Conservation (phyloP, 2,797 vertebrate genomes). For the Pagetopsis macropterus region DNA sequence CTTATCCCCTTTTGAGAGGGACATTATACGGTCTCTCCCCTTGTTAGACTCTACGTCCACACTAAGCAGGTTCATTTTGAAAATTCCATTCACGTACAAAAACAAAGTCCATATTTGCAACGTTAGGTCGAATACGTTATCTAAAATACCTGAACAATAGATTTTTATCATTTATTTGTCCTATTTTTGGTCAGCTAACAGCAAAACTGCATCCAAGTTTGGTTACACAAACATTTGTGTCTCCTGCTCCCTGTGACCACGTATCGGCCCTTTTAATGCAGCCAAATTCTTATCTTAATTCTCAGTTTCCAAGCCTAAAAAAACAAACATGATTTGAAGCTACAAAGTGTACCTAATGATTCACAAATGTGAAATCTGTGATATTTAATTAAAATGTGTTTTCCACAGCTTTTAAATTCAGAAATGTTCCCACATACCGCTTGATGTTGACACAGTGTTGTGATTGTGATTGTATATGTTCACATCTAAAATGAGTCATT, state of each 20-base stretch:
- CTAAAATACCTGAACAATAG: background rate
- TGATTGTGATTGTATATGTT: background rate
- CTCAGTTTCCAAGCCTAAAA: background rate
- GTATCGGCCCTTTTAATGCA: background rate
- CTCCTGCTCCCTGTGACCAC: constrained; percentile 4
- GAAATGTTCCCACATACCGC: background rate
- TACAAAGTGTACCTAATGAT: background rate
- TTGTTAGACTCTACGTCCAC: background rate
- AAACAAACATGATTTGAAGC: too few relatives aligned
- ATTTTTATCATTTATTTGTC: background rate
- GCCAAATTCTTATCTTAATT: background rate
- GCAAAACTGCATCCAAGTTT: background rate
- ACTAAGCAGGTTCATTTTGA: constrained; percentile 4
- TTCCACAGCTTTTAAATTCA: background rate
- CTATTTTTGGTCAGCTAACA: background rate
- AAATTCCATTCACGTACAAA: background rate
- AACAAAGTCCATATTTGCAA: background rate
- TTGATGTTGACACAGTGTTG: background rate
- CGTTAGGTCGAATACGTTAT: background rate
- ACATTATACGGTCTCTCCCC: background rate
- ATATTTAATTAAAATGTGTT: background rate
- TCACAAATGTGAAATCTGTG: background rate
- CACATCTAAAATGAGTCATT: background rate
- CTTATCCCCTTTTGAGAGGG: background rate
- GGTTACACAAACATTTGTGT: background rate